Percentiles rank a stretch among this genome's conserved stretches.
Evolutionary conservation across 2,797 vertebrate genomes (phyloP).

Genomic region (Tokudaia muenninki): DNA sequence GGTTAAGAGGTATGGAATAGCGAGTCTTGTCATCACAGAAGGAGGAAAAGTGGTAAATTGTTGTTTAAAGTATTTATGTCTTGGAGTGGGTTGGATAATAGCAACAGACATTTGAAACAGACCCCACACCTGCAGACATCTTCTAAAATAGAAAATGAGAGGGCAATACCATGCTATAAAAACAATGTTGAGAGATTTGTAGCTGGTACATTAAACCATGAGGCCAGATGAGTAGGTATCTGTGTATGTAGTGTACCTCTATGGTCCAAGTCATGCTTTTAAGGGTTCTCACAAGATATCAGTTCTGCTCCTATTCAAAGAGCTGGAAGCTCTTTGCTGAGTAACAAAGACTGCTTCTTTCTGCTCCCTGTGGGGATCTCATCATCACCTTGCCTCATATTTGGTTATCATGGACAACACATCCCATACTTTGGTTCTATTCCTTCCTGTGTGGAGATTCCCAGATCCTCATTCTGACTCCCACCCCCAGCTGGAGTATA

Average conservation of each 20-base stretch:
- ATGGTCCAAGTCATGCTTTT: neutral
- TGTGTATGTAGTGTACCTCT: neutral
- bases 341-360: slow-evolving; percentile 22
- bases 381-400: neutral
- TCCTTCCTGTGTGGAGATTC: neutral
- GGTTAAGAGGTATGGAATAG: rapidly evolving
- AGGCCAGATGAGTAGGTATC: neutral
- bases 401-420: neutral
- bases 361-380: neutral
- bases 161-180: neutral
- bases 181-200: neutral
- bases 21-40: neutral
- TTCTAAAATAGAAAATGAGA: slow-evolving; percentile 53
- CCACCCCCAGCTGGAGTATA: neutral
- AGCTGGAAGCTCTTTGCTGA: slow-evolving; percentile 11
- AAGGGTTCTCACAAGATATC: slow-evolving; percentile 2
- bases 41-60: neutral
- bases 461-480: neutral
- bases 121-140: slow-evolving; percentile 13
- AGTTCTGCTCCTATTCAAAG: neutral
- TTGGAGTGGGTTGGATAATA: neutral
- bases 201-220: neutral
- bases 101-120: slow-evolving; percentile 1
- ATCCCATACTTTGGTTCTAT: neutral
- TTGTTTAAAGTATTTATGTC: neutral